phyloP scores from a whole-genome alignment of 2,113 vertebrate genomes.

The Periophthalmodon schlosseri region DNA sequence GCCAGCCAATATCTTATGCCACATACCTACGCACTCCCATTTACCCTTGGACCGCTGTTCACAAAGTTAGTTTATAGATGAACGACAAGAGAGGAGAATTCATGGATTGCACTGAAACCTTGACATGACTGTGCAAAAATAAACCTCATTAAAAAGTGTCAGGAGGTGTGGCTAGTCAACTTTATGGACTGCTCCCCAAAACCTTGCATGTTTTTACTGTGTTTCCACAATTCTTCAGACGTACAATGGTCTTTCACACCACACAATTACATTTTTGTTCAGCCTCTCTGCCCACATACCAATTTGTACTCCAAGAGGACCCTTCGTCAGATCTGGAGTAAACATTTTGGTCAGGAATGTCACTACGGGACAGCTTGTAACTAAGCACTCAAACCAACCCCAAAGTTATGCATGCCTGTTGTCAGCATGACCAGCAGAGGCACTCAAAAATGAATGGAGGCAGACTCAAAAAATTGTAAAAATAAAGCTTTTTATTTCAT shows the following conservation, averaged over 20 bases:
- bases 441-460: no score
- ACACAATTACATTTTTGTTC: neutral
- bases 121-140: neutral
- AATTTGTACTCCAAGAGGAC: no score
- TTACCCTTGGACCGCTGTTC: constrained; percentile 29
- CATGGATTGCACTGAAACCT: neutral
- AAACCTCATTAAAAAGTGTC: neutral
- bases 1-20: constrained; percentile 30
- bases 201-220: neutral
- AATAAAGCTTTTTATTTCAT: no score
- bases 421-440: neutral
- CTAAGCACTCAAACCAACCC: neutral
- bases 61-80: constrained; percentile 9
- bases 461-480: no score
- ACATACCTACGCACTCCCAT: constrained; percentile 28
- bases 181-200: neutral
- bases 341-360: neutral
- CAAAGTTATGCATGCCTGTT: neutral
- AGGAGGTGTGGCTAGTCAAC: neutral
- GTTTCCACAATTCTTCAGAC: neutral
- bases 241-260: neutral
- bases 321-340: neutral
- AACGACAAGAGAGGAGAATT: neutral
- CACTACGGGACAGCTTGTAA: neutral
- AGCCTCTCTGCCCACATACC: neutral